phyloP scores from a whole-genome alignment of 2,797 vertebrate genomes.

The Propithecus perrieri region DNA sequence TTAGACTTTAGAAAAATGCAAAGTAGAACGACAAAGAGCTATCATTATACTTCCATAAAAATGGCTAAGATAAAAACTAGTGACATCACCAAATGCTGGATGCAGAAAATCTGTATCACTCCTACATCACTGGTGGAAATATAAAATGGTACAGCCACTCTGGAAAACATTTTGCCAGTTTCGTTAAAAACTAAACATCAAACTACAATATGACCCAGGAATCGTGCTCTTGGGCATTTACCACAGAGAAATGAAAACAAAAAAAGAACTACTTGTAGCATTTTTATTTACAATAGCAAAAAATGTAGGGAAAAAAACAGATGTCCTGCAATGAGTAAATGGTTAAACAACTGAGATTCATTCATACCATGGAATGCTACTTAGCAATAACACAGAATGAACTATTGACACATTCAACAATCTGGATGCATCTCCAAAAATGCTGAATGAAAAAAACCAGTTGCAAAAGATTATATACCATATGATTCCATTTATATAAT shows the following conservation, averaged over 20 bases:
- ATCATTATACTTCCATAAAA: not conserved
- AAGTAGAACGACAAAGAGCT: not conserved
- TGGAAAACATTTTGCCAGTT: not conserved
- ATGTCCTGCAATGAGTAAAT: not conserved
- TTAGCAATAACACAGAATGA: not conserved
- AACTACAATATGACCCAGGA: not conserved
- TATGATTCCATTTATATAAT: not conserved
- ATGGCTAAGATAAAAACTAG: not conserved
- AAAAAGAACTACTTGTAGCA: not conserved
- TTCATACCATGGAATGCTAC: not conserved
- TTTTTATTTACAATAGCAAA: not conserved
- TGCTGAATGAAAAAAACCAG: not conserved
- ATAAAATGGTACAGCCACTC: not conserved
- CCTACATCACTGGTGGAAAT: not conserved
- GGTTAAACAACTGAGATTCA: not conserved
- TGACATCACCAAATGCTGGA: not conserved
- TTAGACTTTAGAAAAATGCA: not conserved
- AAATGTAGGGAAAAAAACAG: not conserved
- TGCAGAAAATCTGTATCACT: not conserved
- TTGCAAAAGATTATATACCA: not conserved
- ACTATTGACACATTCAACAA: not conserved
- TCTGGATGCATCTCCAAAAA: not conserved
- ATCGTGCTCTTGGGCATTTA: not conserved
- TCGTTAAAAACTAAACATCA: not conserved
- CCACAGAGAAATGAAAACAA: not conserved